Evolutionary conservation across 1,140 invertebrate species (phyloP).

Genomic region (Neuroterus valhalla): DNA sequence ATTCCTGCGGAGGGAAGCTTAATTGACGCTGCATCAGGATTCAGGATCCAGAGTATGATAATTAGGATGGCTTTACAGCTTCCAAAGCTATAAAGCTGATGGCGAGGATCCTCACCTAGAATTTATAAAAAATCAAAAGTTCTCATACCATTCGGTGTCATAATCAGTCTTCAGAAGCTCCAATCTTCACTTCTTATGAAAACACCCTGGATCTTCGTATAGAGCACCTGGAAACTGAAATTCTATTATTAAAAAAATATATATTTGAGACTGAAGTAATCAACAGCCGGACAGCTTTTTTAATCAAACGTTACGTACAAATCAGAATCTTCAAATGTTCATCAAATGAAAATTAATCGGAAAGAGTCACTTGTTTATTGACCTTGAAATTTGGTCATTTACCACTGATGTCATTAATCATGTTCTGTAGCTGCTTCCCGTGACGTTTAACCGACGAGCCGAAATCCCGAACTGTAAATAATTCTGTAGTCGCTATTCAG

Average conservation of each 20-base stretch:
- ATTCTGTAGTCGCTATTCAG: neutral
- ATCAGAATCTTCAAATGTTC: neutral
- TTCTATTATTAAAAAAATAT: too few relatives aligned
- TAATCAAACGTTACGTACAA: neutral
- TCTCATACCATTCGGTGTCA: neutral
- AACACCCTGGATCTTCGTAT: too few relatives aligned
- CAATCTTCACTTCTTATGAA: neutral
- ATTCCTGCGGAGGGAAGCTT: conserved; percentile 2
- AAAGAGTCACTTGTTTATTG: conserved; percentile 3
- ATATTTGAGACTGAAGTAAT: too few relatives aligned
- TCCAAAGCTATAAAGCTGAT: neutral
- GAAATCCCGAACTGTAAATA: conserved; percentile 24
- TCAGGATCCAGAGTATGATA: conserved; percentile 18
- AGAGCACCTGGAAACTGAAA: too few relatives aligned
- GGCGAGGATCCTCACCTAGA: neutral
- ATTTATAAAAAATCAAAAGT: neutral
- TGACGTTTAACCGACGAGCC: conserved; percentile 1
- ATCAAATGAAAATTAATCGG: neutral
- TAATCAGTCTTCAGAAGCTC: neutral
- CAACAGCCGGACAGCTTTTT: neutral
- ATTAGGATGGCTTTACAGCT: neutral
- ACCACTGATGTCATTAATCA: conserved; percentile 2
- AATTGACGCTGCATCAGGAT: conserved; percentile 7
- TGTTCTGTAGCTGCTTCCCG: conserved; percentile 17
- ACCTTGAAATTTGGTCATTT: neutral